These are phyloP conservation scores for Istiophorus platypterus DNA, from an alignment of 2,113 vertebrate genomes.

Conservation along the genomic window DNA sequence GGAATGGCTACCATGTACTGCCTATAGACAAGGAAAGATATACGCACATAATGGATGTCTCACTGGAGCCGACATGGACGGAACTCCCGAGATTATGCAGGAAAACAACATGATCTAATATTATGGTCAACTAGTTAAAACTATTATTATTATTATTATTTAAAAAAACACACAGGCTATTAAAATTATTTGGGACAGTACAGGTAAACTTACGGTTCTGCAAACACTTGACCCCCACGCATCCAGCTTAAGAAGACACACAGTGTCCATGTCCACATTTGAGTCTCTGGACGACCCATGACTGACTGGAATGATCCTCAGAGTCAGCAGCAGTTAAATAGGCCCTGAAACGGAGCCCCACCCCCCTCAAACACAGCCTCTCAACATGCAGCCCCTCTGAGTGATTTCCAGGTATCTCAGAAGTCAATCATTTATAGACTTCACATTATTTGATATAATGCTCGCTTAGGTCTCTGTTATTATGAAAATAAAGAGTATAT, in stretches of 20 bases:
- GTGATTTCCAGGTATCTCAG: not conserved
- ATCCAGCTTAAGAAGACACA: conserved; percentile 57
- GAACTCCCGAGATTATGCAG: not conserved
- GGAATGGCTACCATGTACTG: conserved; percentile 78
- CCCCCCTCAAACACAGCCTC: conserved; percentile 1
- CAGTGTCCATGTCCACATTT: conserved; percentile 56
- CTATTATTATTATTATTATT: no score
- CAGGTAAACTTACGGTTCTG: conserved; percentile 69
- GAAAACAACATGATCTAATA: no score
- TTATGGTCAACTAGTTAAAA: not conserved
- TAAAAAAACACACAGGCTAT: not conserved
- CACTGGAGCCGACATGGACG: not conserved
- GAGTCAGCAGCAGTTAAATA: conserved; percentile 50
- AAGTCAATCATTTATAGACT: conserved; percentile 29
- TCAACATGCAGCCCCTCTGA: not conserved
- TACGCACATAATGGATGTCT: not conserved
- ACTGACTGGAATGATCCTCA: conserved; percentile 30
- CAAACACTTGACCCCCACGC: conserved; percentile 7
- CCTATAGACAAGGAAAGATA: conserved; percentile 44
- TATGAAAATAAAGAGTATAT: no score
- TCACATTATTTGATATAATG: not conserved
- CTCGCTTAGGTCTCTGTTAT: no score
- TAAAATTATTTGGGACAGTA: not conserved
- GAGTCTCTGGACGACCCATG: conserved; percentile 65
- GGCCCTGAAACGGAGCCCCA: not conserved